Conservation (phyloP, 2,113 vertebrate species). For the Cynoglossus semilaevis region DNA sequence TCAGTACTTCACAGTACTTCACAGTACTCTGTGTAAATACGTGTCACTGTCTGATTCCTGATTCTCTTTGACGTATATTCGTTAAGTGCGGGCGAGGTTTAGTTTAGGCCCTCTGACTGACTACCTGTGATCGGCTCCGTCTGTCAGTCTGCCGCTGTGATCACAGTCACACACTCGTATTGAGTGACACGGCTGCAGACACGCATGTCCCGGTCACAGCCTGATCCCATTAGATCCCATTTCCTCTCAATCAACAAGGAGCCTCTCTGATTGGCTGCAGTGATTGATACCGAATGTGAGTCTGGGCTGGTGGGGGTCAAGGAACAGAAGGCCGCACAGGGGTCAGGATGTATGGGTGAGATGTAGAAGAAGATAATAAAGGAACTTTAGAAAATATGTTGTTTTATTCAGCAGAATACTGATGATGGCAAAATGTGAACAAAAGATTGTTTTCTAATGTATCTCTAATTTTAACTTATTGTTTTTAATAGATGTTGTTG, state of each 20-base stretch:
- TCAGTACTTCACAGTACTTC: neutral
- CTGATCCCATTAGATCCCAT: constrained; percentile 71
- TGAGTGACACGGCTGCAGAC: constrained; percentile 54
- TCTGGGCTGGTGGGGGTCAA: constrained; percentile 24
- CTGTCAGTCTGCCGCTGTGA: constrained; percentile 37
- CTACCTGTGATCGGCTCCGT: constrained; percentile 50
- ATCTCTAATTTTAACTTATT: neutral
- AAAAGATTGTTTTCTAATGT: too few species aligned
- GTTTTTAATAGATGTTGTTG: constrained; percentile 9
- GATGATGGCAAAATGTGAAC: neutral
- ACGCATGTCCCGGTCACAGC: constrained; percentile 59
- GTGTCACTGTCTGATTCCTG: constrained; percentile 28
- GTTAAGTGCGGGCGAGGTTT: constrained; percentile 36
- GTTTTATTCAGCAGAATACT: neutral
- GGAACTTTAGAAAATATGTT: too few species aligned
- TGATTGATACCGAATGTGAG: constrained; percentile 61
- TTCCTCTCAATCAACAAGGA: constrained; percentile 67
- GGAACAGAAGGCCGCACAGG: constrained; percentile 22
- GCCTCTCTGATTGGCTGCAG: constrained; percentile 64
- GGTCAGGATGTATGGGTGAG: constrained; percentile 49
- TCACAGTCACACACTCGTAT: constrained; percentile 49
- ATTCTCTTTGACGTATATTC: constrained; percentile 44
- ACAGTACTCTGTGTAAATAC: neutral
- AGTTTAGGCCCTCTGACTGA: constrained; percentile 35
- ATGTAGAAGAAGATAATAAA: constrained; percentile 25